Base-by-base conservation (phyloP, 2,888 invertebrate species). In the Sericinus montela region DNA sequence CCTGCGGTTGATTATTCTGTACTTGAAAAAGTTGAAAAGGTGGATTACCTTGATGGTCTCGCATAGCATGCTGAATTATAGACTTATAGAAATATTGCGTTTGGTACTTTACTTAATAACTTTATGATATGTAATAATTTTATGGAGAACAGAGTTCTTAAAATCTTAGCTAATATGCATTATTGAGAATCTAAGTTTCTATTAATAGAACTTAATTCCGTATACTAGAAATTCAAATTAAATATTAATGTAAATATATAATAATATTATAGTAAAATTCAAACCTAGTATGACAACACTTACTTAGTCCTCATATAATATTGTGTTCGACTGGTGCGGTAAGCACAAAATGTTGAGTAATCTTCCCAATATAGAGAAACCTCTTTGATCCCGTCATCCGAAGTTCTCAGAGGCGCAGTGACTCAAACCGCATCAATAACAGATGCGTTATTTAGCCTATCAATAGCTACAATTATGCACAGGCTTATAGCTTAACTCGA, bases 301-400 rank as follows among this genome's bases (percentile, higher is more conserved):
- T 35, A 28, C 28, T 55, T 51, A 53, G 51, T 55, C 55, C 55
- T 48, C 50, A 43, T 8, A 32, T 37, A 42, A 37, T 11, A 32
- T 41, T 42, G 39, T 8, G 49, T 35, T 52, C 44, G 53, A 52
- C 57, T 58, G 59, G 59, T 56, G 56, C 29, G 14, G 29, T 14
- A 23, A 28, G 34, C 34, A 34, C 34, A 34, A 34, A 46, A 32
- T 45, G 68, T 81, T 84, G 84, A 84, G 83, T 77, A 83, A 83
- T 69, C 61, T 29, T 70, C 75, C 71, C 65, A 69, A 80, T 85
- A 73, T 81, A 83, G 80, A 63, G 40, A 63, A 59, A 63, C 63
- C 65, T 62, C 62, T 65, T 59, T 51, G 54, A 55, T 56, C 58
- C 62, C 62, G 68, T 74, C 72, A 73, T 67, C 59, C 52, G 58